Evolutionary conservation across 2,113 vertebrate species (phyloP).

Genomic region (Andinoacara biseriatus): DNA sequence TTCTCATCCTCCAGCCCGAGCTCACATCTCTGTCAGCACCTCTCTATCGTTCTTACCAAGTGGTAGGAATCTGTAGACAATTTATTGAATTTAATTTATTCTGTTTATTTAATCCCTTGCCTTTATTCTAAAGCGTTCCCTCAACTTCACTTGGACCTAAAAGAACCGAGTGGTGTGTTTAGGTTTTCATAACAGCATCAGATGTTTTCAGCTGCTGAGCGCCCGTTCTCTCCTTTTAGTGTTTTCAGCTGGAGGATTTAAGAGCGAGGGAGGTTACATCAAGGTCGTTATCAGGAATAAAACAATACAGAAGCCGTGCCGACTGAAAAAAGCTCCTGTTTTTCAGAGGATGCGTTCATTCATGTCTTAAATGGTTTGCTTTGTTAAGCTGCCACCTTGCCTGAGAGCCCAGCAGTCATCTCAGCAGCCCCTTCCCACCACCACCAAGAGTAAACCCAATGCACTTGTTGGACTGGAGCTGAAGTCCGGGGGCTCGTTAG

Average conservation of each 20-base stretch:
- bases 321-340: not conserved
- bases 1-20: slow-evolving; percentile 34
- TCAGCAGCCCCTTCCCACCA: slow-evolving; percentile 10
- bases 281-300: not conserved
- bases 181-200: slow-evolving; percentile 1
- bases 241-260: not conserved
- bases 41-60: not conserved
- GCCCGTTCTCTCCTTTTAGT: not conserved
- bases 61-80: slow-evolving; percentile 7
- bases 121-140: not conserved
- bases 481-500: slow-evolving; percentile 20
- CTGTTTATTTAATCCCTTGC: slow-evolving; percentile 23
- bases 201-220: not conserved
- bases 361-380: slow-evolving; percentile 15
- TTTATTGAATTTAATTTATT: no score
- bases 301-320: not conserved
- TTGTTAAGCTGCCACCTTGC: slow-evolving; percentile 36
- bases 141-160: slow-evolving; percentile 7
- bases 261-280: not conserved
- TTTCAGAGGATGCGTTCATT: slow-evolving; percentile 14
- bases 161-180: not conserved
- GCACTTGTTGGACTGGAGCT: slow-evolving; percentile 44
- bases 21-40: slow-evolving; percentile 41
- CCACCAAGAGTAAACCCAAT: slow-evolving; percentile 45
- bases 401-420: slow-evolving; percentile 8